A percentile compares a stretch with the other conserved stretches of the same genome.
These are phyloP conservation scores for Corythoichthys haematopterus DNA, from an alignment of 2,113 vertebrate genomes.

Conservation along the genomic window DNA sequence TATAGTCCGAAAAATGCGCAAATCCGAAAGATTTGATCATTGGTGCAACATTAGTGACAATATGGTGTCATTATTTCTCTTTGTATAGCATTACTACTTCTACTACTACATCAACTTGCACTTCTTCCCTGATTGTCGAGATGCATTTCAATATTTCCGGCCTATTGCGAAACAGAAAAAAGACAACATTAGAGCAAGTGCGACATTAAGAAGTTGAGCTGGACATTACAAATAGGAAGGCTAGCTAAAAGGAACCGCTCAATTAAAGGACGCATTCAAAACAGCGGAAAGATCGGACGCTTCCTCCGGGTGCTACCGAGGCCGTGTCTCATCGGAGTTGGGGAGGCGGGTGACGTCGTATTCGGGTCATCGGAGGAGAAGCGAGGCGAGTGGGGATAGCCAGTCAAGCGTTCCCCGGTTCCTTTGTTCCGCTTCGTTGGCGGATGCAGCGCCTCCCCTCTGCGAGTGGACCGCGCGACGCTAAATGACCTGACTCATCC, in stretches of 20 bases:
- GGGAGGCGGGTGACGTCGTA: constrained; percentile 24
- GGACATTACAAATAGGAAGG: constrained; percentile 22
- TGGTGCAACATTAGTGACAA: too few species aligned
- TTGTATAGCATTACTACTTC: too few species aligned
- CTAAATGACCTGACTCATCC: background rate
- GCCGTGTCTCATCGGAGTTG: constrained; percentile 27
- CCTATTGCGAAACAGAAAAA: background rate
- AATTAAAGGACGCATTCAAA: constrained; percentile 4
- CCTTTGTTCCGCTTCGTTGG: constrained; percentile 51
- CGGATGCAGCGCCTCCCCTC: constrained; percentile 22
- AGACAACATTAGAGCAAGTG: background rate
- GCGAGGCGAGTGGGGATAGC: constrained; percentile 35
- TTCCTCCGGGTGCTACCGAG: constrained; percentile 37
- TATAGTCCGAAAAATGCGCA: too few species aligned
- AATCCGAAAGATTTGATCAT: too few species aligned
- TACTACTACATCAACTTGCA: too few species aligned
- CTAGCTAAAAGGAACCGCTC: background rate
- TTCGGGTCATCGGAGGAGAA: constrained; percentile 63
- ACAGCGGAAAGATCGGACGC: constrained; percentile 29
- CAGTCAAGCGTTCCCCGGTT: constrained; percentile 51
- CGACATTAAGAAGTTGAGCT: background rate
- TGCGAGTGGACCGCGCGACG: background rate
- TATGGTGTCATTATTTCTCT: too few species aligned
- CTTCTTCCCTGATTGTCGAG: too few species aligned
- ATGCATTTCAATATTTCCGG: too few species aligned